phyloP scores from a whole-genome alignment of 2,888 invertebrate species.

The Schrankia costaestrigalis region DNA sequence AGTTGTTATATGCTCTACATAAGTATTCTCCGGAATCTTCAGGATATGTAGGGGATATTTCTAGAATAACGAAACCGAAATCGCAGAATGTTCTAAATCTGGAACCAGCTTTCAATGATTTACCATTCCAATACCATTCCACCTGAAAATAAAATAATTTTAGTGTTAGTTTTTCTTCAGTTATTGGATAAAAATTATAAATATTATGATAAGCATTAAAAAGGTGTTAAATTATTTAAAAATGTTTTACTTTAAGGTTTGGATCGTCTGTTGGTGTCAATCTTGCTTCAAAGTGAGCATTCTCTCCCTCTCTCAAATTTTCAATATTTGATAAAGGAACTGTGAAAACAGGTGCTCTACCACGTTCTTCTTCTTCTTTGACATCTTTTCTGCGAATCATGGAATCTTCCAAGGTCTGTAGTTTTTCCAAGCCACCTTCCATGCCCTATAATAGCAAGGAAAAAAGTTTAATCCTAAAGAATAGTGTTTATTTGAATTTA shows the following conservation, averaged over 20 bases:
- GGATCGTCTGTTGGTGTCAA: constrained; percentile 95
- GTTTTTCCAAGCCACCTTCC: constrained; percentile 96
- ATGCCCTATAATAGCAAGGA: constrained; percentile 85
- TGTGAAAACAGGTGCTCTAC: constrained; percentile 94
- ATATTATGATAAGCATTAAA: not conserved
- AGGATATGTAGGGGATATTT: constrained; percentile 97
- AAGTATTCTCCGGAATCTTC: constrained; percentile 97
- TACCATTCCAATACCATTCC: constrained; percentile 97
- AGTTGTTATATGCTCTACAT: constrained; percentile 93
- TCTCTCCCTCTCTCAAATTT: constrained; percentile 93
- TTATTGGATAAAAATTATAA: not conserved
- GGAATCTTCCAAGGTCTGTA: constrained; percentile 95
- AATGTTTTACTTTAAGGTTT: constrained; percentile 87
- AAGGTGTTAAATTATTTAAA: constrained; percentile 1
- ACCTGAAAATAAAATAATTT: constrained; percentile 70
- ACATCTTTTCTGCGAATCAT: constrained; percentile 89
- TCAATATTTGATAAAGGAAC: constrained; percentile 93
- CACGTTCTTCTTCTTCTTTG: constrained; percentile 86
- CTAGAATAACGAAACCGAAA: constrained; percentile 98
- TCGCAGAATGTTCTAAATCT: constrained; percentile 98
- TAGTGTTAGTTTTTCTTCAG: not conserved
- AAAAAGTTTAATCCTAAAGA: not conserved
- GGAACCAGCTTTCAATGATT: constrained; percentile 92
- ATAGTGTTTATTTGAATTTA: too few relatives aligned
- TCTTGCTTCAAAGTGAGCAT: constrained; percentile 93